A percentile compares a stretch with the other conserved stretches of the same genome.
phyloP scores from a whole-genome alignment of 2,113 vertebrate species.

The Chionodraco myersi region DNA sequence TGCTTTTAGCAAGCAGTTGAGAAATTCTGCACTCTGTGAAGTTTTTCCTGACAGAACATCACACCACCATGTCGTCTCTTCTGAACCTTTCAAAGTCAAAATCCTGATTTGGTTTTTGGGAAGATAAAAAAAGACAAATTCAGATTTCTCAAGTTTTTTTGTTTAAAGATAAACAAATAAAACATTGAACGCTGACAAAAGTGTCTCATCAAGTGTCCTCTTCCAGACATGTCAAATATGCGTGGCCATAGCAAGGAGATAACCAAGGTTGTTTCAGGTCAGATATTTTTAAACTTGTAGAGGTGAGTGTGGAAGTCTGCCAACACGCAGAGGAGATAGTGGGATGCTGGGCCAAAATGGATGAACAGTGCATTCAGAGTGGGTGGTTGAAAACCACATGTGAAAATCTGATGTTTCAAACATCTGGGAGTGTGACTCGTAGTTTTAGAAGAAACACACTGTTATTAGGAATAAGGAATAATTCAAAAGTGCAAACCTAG shows the following conservation, averaged over 20 bases:
- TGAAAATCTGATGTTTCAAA: not conserved
- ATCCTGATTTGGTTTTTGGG: not conserved
- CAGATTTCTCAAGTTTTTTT: too few relatives aligned
- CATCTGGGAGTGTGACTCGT: not conserved
- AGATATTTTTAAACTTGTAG: conserved; percentile 44
- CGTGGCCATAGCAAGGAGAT: not conserved
- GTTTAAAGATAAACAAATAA: too few relatives aligned
- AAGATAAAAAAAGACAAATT: not conserved
- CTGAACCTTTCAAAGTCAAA: conserved; percentile 34
- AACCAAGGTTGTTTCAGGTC: conserved; percentile 23
- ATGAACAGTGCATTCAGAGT: not conserved
- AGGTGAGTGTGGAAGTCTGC: conserved; percentile 9
- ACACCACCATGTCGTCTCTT: conserved; percentile 40
- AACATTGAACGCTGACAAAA: not conserved
- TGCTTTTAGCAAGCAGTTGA: conserved; percentile 62
- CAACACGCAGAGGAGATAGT: conserved; percentile 13
- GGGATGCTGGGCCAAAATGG: conserved; percentile 16
- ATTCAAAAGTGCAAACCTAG: not conserved
- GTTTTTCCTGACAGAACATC: conserved; percentile 32
- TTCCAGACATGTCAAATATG: not conserved
- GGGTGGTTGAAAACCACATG: not conserved
- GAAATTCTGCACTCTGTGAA: conserved; percentile 73
- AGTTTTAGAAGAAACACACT: not conserved
- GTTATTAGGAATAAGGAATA: not conserved
- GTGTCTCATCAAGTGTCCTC: not conserved